Evolutionary conservation across 2,797 vertebrate genomes (phyloP).

Genomic region (Balearica regulorum): DNA sequence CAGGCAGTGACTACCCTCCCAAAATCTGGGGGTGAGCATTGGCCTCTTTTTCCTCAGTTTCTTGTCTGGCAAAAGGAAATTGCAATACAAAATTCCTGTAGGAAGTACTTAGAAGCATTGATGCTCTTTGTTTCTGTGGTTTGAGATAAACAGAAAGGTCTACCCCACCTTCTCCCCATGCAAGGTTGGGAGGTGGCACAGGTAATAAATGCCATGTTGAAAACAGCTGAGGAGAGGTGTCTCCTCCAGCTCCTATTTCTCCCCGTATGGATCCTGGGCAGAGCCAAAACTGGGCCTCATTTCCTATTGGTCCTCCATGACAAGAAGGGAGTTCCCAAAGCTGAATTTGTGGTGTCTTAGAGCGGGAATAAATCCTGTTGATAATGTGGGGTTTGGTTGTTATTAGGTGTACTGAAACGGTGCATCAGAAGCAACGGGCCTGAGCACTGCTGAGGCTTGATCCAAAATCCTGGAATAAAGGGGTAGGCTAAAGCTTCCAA

Average conservation of each 20-base stretch:
- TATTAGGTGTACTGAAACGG: not conserved
- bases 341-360: not conserved
- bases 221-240: not conserved
- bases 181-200: not conserved
- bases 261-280: not conserved
- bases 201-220: not conserved
- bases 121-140: not conserved
- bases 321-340: not conserved
- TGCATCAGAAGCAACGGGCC: not conserved
- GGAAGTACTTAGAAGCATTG: not conserved
- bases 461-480: conserved; percentile 10
- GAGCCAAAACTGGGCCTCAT: not conserved
- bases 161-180: fast-evolving
- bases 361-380: not conserved
- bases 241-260: not conserved
- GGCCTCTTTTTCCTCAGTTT: not conserved
- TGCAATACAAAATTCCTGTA: not conserved
- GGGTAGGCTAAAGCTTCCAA: not conserved
- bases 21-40: not conserved
- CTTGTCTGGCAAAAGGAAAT: not conserved
- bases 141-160: not conserved
- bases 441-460: not conserved
- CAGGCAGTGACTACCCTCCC: not conserved
- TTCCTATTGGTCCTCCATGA: fast-evolving
- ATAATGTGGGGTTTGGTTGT: not conserved